Evolutionary conservation across 2,113 vertebrate genomes (phyloP), one percentile per base, ranked within the genome.

Genomic region (Phasianus colchicus): DNA sequence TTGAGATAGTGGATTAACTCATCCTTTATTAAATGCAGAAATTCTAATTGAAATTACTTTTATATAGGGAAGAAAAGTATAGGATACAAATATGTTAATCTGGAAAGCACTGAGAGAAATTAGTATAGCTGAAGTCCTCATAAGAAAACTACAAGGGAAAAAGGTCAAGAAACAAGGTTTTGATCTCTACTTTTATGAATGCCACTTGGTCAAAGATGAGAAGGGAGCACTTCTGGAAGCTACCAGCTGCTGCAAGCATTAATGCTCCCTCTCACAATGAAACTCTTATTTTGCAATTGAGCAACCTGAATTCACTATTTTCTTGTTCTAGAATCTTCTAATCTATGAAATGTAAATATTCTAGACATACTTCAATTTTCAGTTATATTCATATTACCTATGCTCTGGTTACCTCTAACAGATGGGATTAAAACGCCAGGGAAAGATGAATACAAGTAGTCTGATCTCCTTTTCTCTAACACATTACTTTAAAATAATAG

Each of bases 361-460:
- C 29, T 24, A 50, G 11, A 34, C 55, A 55, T 8, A n/a, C 40
- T 90, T 67, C 22, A 3, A 1, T 67, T 92, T 50, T 54, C 3
- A 1, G 12, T 40, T 12, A 66, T 29, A 66, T 30, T 83, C 75
- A 60, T 38, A 90, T 58, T 89, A 69, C 82, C 93, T 94, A 48
- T 76, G 65, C 40, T 69, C 80, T 90, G 65, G 57, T 83, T 81
- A 88, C 73, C 57, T 78, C 34, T 80, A 74, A 67, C 66, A 90
- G 79, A 88, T 77, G 60, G 80, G 76, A 94, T 94, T 90, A 78
- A 86, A 91, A 91, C 72, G 13, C 32, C 32, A 65, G 80, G 57
- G 47, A 95, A 60, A 90, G 74, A 89, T 64, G 66, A 81, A 64
- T 89, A 47, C 29, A 40, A 64, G 79, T 21, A 50, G 75, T 86